A percentile compares a stretch with the other conserved stretches of the same genome.
These are phyloP conservation scores for Drosophila subquinaria DNA, from an alignment of 2,888 invertebrate species.

Conservation along the genomic window DNA sequence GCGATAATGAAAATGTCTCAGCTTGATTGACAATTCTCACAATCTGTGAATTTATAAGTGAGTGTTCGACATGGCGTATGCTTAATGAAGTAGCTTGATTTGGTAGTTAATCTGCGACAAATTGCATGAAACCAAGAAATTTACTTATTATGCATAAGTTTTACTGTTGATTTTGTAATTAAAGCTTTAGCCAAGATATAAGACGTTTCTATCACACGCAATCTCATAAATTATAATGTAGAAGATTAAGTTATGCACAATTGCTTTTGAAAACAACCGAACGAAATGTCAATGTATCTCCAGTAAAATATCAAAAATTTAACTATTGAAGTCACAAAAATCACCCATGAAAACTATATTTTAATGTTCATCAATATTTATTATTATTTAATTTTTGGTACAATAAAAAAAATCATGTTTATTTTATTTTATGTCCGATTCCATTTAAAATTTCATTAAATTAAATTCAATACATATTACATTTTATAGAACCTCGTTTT, in stretches of 20 bases:
- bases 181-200: not conserved
- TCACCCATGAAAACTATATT: too few relatives aligned
- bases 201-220: not conserved
- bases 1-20: constrained; percentile 29
- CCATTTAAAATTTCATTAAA: too few relatives aligned
- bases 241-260: not conserved
- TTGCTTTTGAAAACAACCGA: too few relatives aligned
- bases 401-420: too few relatives aligned
- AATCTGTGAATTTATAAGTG: constrained; percentile 1
- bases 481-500: too few relatives aligned
- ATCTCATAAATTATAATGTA: not conserved
- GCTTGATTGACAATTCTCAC: constrained; percentile 14
- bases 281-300: too few relatives aligned
- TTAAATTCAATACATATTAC: too few relatives aligned
- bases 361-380: too few relatives aligned
- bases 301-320: too few relatives aligned
- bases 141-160: not conserved
- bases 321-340: too few relatives aligned
- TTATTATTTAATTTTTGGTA: too few relatives aligned
- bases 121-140: not conserved
- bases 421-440: too few relatives aligned
- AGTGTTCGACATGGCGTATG: constrained; percentile 27
- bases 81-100: constrained; percentile 20
- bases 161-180: not conserved
- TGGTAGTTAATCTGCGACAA: not conserved